Evolutionary conservation across 2,888 invertebrate species (phyloP).

Genomic region (Eulithis prunata): DNA sequence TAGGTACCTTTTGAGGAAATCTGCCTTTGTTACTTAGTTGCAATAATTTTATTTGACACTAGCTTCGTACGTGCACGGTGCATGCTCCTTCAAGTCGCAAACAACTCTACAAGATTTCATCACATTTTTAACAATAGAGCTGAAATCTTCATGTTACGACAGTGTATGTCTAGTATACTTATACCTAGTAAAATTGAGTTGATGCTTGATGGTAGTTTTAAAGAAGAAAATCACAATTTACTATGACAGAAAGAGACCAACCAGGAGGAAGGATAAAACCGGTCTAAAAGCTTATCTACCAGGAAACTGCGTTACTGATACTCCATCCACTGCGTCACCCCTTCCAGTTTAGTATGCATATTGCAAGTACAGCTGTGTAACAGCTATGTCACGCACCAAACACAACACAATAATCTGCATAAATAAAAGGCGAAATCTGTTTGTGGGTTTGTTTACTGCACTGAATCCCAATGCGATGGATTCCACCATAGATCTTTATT

Average conservation of each 20-base stretch:
- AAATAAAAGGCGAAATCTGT: constrained; percentile 48
- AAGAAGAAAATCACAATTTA: too few species aligned
- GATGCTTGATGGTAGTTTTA: too few species aligned
- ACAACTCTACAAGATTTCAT: too few species aligned
- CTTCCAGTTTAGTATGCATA: constrained; percentile 37
- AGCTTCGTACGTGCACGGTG: too few species aligned
- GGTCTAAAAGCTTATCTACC: constrained; percentile 8
- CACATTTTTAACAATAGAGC: too few species aligned
- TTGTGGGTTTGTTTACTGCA: constrained; percentile 39
- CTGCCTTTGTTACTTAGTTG: not conserved
- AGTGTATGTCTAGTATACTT: too few species aligned
- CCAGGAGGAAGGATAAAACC: not conserved
- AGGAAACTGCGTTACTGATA: constrained; percentile 15
- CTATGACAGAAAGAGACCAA: too few species aligned
- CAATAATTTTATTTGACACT: not conserved
- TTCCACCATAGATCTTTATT: constrained; percentile 32
- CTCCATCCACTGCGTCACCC: not conserved
- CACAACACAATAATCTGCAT: constrained; percentile 44
- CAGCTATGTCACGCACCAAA: constrained; percentile 36
- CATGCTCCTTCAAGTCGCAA: too few species aligned
- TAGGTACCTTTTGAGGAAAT: too few species aligned
- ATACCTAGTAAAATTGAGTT: too few species aligned
- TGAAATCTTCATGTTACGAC: too few species aligned
- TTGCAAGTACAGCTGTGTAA: constrained; percentile 29
- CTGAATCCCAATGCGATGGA: constrained; percentile 44